Conservation (phyloP, 2,113 vertebrate species). For the Ursus arctos region DNA sequence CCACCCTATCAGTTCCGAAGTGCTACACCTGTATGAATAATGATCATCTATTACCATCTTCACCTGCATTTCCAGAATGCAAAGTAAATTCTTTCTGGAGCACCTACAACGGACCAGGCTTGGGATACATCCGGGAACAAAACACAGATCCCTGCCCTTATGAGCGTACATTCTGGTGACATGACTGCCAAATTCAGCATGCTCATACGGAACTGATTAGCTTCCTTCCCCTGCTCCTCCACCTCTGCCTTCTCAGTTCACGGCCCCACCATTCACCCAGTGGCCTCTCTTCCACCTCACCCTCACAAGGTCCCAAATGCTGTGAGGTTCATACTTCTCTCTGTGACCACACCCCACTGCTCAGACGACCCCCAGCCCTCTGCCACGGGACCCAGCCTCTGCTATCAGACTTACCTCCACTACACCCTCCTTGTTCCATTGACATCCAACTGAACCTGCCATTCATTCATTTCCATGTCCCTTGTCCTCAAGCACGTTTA, state of each 20-base stretch:
- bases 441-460: neutral
- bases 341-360: neutral
- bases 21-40: neutral
- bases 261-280: neutral
- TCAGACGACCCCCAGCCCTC: neutral
- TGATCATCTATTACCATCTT: neutral
- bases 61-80: neutral
- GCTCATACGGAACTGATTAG: neutral
- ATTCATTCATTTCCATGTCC: neutral
- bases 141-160: neutral
- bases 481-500: neutral
- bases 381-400: neutral
- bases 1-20: neutral
- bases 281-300: neutral
- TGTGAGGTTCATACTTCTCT: neutral
- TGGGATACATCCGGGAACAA: neutral
- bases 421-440: neutral
- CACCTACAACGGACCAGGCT: neutral
- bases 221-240: neutral
- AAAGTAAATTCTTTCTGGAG: neutral
- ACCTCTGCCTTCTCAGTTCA: neutral
- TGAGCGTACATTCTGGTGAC: neutral
- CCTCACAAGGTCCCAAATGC: neutral
- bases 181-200: neutral
- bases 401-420: neutral